phyloP scores from a whole-genome alignment of 2,888 invertebrate genomes.

The Melolontha melolontha region DNA sequence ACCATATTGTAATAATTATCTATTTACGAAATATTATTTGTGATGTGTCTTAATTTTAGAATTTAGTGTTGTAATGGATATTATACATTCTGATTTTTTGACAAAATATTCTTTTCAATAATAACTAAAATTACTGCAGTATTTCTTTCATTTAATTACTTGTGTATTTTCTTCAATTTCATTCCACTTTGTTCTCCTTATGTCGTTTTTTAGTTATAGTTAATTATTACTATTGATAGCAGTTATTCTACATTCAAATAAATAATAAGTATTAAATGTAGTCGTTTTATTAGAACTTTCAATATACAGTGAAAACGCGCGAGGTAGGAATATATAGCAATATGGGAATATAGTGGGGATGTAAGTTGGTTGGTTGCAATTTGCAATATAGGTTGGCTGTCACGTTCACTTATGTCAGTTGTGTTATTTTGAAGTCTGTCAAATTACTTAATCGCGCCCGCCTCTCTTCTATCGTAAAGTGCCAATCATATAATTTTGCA shows the following conservation, averaged over 20 bases:
- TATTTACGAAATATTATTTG: constrained; percentile 27
- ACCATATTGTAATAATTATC: constrained; percentile 2
- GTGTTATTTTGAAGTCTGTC: too few relatives aligned
- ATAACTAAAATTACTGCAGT: constrained; percentile 24
- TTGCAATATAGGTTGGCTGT: too few relatives aligned
- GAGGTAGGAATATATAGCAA: too few relatives aligned
- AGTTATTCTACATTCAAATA: constrained; percentile 40
- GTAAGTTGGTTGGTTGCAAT: too few relatives aligned
- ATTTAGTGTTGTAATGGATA: constrained; percentile 4
- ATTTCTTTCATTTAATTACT: constrained; percentile 33
- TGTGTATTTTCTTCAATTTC: constrained; percentile 40
- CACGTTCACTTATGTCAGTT: too few relatives aligned
- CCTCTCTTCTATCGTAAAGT: too few relatives aligned
- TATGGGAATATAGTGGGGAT: too few relatives aligned
- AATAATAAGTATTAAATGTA: constrained; percentile 24
- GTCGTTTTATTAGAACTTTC: neutral
- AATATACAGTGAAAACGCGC: too few relatives aligned
- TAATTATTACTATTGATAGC: constrained; percentile 28
- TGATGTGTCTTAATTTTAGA: constrained; percentile 17
- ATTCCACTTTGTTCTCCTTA: constrained; percentile 43
- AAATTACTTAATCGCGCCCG: too few relatives aligned
- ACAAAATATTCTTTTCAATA: neutral
- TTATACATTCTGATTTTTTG: constrained; percentile 16
- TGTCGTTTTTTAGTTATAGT: constrained; percentile 37
- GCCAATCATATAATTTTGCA: too few relatives aligned